phyloP scores from a whole-genome alignment of 2,113 vertebrate species.

The Myocastor coypus region DNA sequence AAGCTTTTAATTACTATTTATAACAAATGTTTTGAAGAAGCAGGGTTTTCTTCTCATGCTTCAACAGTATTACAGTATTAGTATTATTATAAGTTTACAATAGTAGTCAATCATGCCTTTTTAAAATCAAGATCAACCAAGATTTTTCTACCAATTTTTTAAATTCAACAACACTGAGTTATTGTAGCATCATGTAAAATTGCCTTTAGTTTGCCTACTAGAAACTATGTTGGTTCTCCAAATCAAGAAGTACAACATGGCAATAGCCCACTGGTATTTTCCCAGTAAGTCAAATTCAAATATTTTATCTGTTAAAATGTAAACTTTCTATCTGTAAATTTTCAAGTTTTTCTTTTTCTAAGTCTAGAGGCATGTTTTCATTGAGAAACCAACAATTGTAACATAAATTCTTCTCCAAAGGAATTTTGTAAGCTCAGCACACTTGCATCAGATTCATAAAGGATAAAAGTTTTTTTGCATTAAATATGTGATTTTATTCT shows the following conservation, averaged over 20 bases:
- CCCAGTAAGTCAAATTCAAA: neutral
- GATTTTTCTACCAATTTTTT: neutral
- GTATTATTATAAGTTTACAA: neutral
- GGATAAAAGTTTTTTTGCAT: neutral
- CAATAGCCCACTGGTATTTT: neutral
- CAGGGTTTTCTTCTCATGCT: neutral
- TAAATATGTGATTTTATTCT: neutral
- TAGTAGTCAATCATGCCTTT: neutral
- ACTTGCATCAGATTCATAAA: neutral
- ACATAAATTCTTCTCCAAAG: neutral
- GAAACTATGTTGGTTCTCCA: neutral
- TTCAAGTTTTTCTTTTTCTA: conserved; percentile 21
- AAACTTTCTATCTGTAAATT: neutral
- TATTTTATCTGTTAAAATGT: neutral
- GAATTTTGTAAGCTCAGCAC: neutral
- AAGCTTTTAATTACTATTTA: conserved; percentile 13
- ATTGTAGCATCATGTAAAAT: neutral
- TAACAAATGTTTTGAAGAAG: conserved; percentile 16
- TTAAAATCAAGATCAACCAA: neutral
- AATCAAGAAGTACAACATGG: neutral
- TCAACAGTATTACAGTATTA: neutral
- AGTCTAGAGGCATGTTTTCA: neutral
- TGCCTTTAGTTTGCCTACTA: neutral
- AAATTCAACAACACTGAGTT: neutral
- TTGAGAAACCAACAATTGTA: neutral